Percentiles rank a stretch among this genome's conserved stretches.
Evolutionary conservation across 1,140 invertebrate species (phyloP).

Genomic region (Panonychus citri): DNA sequence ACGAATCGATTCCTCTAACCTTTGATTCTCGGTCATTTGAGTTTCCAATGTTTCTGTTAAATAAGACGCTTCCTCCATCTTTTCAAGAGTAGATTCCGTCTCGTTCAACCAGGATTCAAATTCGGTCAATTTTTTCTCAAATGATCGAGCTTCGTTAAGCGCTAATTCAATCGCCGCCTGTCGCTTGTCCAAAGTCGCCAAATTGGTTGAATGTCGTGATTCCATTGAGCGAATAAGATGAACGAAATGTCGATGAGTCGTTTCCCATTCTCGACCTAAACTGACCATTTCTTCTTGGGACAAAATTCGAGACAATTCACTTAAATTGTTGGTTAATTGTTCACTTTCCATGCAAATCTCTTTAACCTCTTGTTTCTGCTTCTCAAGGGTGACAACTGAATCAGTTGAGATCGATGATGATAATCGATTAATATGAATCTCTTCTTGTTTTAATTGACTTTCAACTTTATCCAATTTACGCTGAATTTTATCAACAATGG

Average conservation of each 20-base stretch:
- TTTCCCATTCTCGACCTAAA: background rate
- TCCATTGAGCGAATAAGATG: background rate
- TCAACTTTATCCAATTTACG: too few species aligned
- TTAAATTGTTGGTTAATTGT: background rate
- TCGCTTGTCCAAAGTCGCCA: background rate
- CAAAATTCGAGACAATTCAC: background rate
- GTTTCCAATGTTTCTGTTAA: background rate
- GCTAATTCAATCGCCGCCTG: background rate
- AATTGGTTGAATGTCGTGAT: background rate
- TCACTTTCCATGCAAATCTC: background rate
- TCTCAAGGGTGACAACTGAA: background rate
- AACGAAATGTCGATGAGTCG: background rate
- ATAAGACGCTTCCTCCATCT: background rate
- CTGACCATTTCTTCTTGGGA: background rate
- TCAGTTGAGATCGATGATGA: too few species aligned
- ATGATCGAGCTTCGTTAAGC: background rate
- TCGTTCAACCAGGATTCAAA: background rate
- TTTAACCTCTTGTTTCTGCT: background rate
- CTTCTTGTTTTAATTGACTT: too few species aligned
- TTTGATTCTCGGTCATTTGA: constrained; percentile 42
- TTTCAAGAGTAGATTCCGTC: background rate
- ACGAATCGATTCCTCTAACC: constrained; percentile 85
- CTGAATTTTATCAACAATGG: too few species aligned
- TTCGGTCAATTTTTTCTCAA: background rate
- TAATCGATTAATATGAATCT: too few species aligned